Evolutionary conservation across 2,797 vertebrate species (phyloP).

Genomic region (Sebastes flavidus): DNA sequence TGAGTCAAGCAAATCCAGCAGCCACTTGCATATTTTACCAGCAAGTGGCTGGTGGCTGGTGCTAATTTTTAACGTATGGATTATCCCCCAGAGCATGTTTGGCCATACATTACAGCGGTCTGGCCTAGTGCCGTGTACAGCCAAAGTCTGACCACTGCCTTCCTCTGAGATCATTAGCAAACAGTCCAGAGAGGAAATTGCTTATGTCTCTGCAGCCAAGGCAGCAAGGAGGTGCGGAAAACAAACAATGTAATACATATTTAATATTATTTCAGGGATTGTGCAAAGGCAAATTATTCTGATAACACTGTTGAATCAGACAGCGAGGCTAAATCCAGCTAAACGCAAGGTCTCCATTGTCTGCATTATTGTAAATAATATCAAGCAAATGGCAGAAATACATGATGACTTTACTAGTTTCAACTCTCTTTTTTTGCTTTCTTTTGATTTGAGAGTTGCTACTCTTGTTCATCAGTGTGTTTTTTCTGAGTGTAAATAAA

Average conservation of each 20-base stretch:
- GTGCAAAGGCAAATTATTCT: neutral
- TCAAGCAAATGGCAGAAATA: neutral
- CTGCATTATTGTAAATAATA: neutral
- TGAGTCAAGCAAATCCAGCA: no score
- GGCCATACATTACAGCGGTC: neutral
- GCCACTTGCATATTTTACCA: no score
- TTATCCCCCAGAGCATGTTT: neutral
- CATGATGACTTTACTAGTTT: neutral
- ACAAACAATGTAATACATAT: slow-evolving; percentile 21
- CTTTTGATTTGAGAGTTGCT: neutral
- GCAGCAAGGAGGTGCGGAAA: slow-evolving; percentile 5
- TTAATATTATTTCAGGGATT: neutral
- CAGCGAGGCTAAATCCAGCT: neutral
- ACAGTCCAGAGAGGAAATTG: slow-evolving; percentile 43
- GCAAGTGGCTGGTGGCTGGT: no score
- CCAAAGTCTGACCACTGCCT: slow-evolving; percentile 18
- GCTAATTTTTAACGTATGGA: no score
- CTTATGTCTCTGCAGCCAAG: slow-evolving; percentile 26
- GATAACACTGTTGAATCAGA: neutral
- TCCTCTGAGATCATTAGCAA: slow-evolving; percentile 44
- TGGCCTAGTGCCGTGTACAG: neutral
- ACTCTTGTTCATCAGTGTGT: neutral
- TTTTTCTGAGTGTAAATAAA: neutral
- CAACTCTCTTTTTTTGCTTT: neutral
- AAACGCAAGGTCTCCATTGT: neutral